phyloP scores from a whole-genome alignment of 2,888 invertebrate genomes.

The Platycnemis pennipes region DNA sequence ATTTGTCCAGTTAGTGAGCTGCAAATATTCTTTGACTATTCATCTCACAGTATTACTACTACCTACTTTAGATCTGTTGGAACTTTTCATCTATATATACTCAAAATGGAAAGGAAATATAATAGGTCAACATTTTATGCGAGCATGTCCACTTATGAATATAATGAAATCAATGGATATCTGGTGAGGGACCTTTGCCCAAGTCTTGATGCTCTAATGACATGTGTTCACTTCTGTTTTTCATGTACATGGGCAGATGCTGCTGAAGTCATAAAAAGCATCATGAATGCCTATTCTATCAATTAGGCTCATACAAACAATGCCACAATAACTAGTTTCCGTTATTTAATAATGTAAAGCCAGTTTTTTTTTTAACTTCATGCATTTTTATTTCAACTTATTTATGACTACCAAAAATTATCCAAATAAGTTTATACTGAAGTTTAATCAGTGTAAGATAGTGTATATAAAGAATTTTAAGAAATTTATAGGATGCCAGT shows the following conservation, averaged over 20 bases:
- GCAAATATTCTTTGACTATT: slow-evolving; percentile 58
- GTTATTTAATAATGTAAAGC: slow-evolving; percentile 64
- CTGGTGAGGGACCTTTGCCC: slow-evolving; percentile 67
- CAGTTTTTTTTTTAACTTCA: slow-evolving; percentile 66
- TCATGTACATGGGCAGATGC: slow-evolving; percentile 51
- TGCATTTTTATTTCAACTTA: slow-evolving; percentile 67
- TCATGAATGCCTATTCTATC: slow-evolving; percentile 55
- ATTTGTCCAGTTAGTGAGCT: slow-evolving; percentile 45
- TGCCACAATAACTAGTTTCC: slow-evolving; percentile 58
- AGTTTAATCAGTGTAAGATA: slow-evolving; percentile 65
- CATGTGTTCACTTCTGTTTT: slow-evolving; percentile 65
- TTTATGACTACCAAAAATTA: slow-evolving; percentile 68
- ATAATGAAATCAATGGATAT: slow-evolving; percentile 62
- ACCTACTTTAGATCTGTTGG: slow-evolving; percentile 65
- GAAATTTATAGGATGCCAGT: slow-evolving; percentile 65
- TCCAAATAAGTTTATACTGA: slow-evolving; percentile 67
- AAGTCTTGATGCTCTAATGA: slow-evolving; percentile 64
- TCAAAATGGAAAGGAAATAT: slow-evolving; percentile 68
- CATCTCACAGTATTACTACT: slow-evolving; percentile 66
- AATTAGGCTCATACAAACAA: slow-evolving; percentile 44
- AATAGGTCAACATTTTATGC: slow-evolving; percentile 65
- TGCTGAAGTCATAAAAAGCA: slow-evolving; percentile 47
- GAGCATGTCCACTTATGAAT: slow-evolving; percentile 54
- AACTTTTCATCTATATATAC: slow-evolving; percentile 64
- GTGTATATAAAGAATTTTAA: slow-evolving; percentile 68